Evolutionary conservation across 2,888 invertebrate genomes (phyloP), one percentile per base, ranked within the genome.

Genomic region (Hydrotaea diabolus): DNA sequence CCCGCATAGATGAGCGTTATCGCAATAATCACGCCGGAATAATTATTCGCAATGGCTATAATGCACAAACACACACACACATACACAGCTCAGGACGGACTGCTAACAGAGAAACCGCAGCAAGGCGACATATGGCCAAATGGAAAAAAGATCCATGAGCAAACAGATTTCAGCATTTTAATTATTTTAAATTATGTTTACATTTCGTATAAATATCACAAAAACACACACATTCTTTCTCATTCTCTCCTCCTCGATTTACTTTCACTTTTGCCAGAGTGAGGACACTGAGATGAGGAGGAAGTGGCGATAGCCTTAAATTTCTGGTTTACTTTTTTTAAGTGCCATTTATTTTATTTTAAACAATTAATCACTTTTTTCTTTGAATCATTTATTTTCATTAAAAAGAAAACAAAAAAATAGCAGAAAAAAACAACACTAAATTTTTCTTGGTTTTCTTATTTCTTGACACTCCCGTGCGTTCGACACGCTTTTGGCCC

Each of bases 311-410:
- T n/a, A 62, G n/a, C 49, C 59, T 26, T 59, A 26, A 59, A 59
- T 15, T 23, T 21, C 46, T 23, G 46, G 17, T 23, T 64, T 21
- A 46, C 0, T 31, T 57, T 9, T 64, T 11, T 9, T 15, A 0
- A 57, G 13, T 75, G 17, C 19, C 31, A 36, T 43, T 49, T n/a
- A n/a, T 75, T 53, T 19, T 55, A 21, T 49, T 71, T 72, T 13
- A 43, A 57, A 62, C 53, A 15, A 77, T 57, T 64, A 15, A 80
- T 74, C 69, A 71, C 36, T 71, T 75, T 74, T 64, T 55, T 57
- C n/a, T 31, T 36, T 59, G 53, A 62, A 26, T 71, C 11, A 64
- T 57, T 17, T 71, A 77, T 69, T 74, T 77, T 39, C 49, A 69
- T 74, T 46, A 23, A 59, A 21, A 19, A 69, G 21, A 23, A 43